Conservation (phyloP, 2,888 invertebrate species). For the Epinotia brunnichana region DNA sequence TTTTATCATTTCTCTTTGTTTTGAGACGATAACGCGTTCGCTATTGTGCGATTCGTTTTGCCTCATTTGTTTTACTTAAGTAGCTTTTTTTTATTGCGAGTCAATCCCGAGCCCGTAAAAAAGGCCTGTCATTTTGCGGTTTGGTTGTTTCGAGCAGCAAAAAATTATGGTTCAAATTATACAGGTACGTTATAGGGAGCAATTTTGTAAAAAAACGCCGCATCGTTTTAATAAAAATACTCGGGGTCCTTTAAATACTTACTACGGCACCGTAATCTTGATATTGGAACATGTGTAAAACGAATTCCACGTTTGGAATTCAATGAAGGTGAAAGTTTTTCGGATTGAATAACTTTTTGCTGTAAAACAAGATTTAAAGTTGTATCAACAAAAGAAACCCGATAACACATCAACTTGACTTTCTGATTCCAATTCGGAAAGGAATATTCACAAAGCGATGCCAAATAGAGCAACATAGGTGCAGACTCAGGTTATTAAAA, state of each 20-base stretch:
- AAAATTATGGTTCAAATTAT: conserved; percentile 24
- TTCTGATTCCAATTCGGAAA: conserved; percentile 33
- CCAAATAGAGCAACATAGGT: conserved; percentile 39
- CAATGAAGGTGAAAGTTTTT: conserved; percentile 60
- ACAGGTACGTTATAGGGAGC: not conserved
- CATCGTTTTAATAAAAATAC: conserved; percentile 18
- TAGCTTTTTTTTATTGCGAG: conserved; percentile 26
- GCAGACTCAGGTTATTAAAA: conserved; percentile 34
- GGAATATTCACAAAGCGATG: conserved; percentile 26
- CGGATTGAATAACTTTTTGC: conserved; percentile 43
- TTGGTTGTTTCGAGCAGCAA: conserved; percentile 20
- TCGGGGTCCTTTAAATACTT: conserved; percentile 12
- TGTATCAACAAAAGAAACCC: conserved; percentile 39
- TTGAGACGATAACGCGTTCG: conserved; percentile 40
- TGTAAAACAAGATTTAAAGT: conserved; percentile 40
- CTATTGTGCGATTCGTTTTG: conserved; percentile 43
- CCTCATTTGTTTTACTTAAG: conserved; percentile 38
- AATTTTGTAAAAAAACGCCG: conserved; percentile 1
- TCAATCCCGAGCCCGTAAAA: conserved; percentile 13
- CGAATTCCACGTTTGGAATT: conserved; percentile 52
- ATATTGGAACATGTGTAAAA: conserved; percentile 38
- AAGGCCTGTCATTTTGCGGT: conserved; percentile 33
- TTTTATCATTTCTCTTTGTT: conserved; percentile 47
- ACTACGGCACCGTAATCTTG: conserved; percentile 6
- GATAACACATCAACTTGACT: conserved; percentile 36